Evolutionary conservation across 37 sponge, comb jelly and placozoan genomes (phyloP), one percentile per base, ranked within the genome.

Genomic region (Theonella swinhoei): DNA sequence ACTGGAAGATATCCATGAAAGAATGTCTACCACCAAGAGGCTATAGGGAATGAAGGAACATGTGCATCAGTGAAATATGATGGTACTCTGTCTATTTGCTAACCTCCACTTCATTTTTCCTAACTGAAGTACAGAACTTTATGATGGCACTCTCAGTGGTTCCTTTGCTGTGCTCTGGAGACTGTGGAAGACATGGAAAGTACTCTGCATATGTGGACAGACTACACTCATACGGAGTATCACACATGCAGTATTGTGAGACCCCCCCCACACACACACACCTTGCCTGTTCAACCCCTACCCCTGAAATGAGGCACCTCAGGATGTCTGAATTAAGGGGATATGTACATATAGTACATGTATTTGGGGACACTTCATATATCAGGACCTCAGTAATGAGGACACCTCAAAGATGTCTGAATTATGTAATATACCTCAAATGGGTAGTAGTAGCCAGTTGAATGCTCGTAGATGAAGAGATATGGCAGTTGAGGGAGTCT

Each of bases 391-490:
- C 24, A 28, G 64, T 28, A 34, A 8, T 69, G 31, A 2, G 31
- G 31, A 35, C 11, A 20, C 60, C 11, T 58, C 17, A 20, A 19
- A 58, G 17, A 19, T 58, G 60, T 58, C 60, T 20, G 11, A 19
- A 20, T 11, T 20, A 20, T 58, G 4, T 29, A 40, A 58, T 74
- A 19, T 42, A 80, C 88, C 66, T 74, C 34, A 35, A 39, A 80
- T 3, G 62, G 29, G 72, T 78, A 88, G 78, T 77, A 78, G 7
- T 43, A 71, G 38, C 83, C 83, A 60, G 89, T 82, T 28, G 63
- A 36, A 1, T 63, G 89, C 36, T 88, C 89, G 68, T 60, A 88
- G 19, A 63, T 83, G 70, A 83, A 77, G 43, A 88, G 64, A 20
- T 36, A 23, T 7, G 89, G 89, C 11, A 70, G 72, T 32, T 75